Base-by-base conservation (phyloP, 2,797 vertebrate genomes). In the Picus viridis region DNA sequence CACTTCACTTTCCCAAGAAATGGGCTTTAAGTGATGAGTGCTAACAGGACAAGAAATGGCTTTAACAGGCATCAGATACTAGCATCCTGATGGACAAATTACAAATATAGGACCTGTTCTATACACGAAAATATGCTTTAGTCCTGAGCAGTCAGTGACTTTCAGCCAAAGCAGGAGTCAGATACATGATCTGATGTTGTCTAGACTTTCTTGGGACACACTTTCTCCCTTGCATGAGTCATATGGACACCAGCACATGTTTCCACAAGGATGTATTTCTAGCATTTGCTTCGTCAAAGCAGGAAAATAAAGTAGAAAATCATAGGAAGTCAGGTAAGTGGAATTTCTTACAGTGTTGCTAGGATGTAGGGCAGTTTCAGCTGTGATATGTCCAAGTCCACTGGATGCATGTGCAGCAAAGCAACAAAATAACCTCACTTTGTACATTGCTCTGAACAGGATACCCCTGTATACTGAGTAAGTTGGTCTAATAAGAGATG, bases 101-200 rank as follows among this genome's bases (percentile, higher is more conserved):
- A 62, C 53, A 88, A 80, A 53, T 26, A 32, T 7, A 51, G 26
- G 16, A 32, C 20, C 29, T 59, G 15, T 59, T 70, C 29, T 41
- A 17, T 14, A 32, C 23, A 30, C 11, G 59, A 8, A 4, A 65
- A 12, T 0, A 0, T 3, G 5, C 14, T 73, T 64, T 59, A 62
- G 32, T 71, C n/a, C 47, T 2, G 8, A 41, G 16, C 3, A 54
- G 22, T 39, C 56, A 79, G 5, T 6, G 18, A 32, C 39, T 51
- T 23, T 14, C n/a, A 64, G 78, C 32, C 71, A 61, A 61, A 19
- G 16, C 43, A 51, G 22, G 14, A 64, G 20, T 24, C 20, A n/a
- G 58, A n/a, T 30, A 67, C 19, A 19, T 1, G 4, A 64, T 27
- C 17, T 69, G 34, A n/a, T 30, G 20, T 26, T 71, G 29, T 30